Evolutionary conservation across 2,888 invertebrate species (phyloP).

Genomic region (Ceriagrion tenellum): DNA sequence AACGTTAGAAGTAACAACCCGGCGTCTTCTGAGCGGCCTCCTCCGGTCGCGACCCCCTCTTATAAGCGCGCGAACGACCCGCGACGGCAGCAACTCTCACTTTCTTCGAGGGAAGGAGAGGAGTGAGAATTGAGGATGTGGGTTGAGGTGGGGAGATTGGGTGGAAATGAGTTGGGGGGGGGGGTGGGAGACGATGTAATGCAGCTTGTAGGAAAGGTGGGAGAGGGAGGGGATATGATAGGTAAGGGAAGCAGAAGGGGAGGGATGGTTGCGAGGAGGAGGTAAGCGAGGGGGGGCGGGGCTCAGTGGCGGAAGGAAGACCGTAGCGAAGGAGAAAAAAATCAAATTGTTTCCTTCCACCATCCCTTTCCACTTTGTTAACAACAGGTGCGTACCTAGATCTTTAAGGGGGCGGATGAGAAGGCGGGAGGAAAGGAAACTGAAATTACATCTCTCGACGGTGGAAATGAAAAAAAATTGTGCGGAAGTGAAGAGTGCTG

Average conservation of each 20-base stretch:
- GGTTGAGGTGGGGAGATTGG: not conserved
- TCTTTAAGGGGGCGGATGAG: not conserved
- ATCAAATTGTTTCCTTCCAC: not conserved
- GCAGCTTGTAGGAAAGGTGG: not conserved
- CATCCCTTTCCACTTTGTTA: not conserved
- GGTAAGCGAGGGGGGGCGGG: not conserved
- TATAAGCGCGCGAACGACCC: not conserved
- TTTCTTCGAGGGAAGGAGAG: not conserved
- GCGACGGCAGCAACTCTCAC: not conserved
- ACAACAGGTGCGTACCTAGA: not conserved
- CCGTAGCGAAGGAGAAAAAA: not conserved
- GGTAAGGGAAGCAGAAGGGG: not conserved
- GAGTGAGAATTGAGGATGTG: not conserved
- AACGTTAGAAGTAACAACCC: not conserved
- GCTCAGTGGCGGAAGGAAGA: not conserved
- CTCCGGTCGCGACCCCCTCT: not conserved
- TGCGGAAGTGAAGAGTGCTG: no score
- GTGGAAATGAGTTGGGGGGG: not conserved
- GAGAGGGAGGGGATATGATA: not conserved
- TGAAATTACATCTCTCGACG: not conserved
- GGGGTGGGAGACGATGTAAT: not conserved
- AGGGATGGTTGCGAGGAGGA: not conserved
- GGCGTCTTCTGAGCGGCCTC: not conserved
- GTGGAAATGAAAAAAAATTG: no score
- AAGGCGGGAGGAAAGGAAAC: not conserved